A percentile compares a stretch with the other conserved stretches of the same genome.
These are phyloP conservation scores for Cyanoramphus novaezelandiae DNA, from an alignment of 2,113 vertebrate species.

Conservation along the genomic window DNA sequence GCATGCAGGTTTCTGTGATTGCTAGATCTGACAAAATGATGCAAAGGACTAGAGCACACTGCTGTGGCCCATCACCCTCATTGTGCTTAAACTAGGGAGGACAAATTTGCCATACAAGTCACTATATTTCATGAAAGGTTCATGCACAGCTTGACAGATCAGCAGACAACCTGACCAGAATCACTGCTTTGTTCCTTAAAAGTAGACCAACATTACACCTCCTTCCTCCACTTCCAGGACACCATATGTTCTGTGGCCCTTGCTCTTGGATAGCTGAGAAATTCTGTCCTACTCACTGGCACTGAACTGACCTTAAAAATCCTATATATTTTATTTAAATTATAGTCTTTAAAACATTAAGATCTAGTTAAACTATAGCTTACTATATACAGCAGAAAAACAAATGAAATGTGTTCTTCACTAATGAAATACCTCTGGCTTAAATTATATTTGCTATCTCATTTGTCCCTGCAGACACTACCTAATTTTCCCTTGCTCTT, in stretches of 20 bases:
- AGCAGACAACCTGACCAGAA: background rate
- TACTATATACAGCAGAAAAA: background rate
- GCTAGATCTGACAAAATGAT: background rate
- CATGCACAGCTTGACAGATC: background rate
- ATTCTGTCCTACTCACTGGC: background rate
- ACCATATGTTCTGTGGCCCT: background rate
- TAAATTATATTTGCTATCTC: background rate
- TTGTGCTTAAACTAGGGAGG: accelerated
- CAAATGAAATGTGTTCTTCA: background rate
- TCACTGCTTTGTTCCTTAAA: background rate
- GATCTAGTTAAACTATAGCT: background rate
- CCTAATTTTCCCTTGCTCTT: background rate
- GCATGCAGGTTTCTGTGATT: background rate
- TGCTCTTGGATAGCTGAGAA: background rate
- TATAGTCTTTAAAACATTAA: background rate
- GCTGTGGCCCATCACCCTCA: background rate
- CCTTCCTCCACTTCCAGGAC: background rate
- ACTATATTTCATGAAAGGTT: background rate
- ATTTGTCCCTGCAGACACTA: background rate
- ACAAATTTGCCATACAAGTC: background rate
- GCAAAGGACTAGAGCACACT: background rate
- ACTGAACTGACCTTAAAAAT: background rate
- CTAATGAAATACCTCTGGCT: background rate
- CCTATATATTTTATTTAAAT: background rate
- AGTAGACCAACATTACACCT: background rate